Evolutionary conservation across 1,140 invertebrate species (phyloP).

Genomic region (Heliconius hermathena): DNA sequence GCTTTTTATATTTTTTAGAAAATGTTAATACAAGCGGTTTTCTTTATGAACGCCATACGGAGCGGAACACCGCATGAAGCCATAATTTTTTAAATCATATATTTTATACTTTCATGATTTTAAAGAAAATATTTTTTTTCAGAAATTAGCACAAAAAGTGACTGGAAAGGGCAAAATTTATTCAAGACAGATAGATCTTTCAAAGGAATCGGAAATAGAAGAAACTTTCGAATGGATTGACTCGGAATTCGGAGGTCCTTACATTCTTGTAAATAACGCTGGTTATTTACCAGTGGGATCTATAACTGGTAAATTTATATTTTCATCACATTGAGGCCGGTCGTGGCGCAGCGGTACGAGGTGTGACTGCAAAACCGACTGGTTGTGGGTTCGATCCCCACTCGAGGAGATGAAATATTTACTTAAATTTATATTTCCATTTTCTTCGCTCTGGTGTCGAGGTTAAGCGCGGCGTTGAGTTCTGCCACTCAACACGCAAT

Average conservation of each 20-base stretch:
- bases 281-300: neutral
- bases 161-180: neutral
- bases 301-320: neutral
- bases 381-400: too few relatives aligned
- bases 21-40: too few relatives aligned
- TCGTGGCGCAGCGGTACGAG: too few relatives aligned
- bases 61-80: neutral
- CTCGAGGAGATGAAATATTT: too few relatives aligned
- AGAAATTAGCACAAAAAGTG: slow-evolving; percentile 1
- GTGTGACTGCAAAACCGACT: too few relatives aligned
- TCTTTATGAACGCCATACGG: too few relatives aligned
- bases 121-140: neutral
- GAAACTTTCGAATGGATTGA: neutral
- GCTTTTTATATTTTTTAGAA: too few relatives aligned
- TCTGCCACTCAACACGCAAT: too few relatives aligned
- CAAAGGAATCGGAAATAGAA: slow-evolving; percentile 2
- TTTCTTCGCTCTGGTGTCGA: too few relatives aligned
- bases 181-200: neutral
- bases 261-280: slow-evolving; percentile 1
- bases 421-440: too few relatives aligned
- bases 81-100: neutral
- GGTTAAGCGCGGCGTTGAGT: too few relatives aligned
- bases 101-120: neutral
- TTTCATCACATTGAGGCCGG: too few relatives aligned
- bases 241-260: neutral